phyloP scores from a whole-genome alignment of 2,888 invertebrate species.

The Stenchaetothrips biformis region DNA sequence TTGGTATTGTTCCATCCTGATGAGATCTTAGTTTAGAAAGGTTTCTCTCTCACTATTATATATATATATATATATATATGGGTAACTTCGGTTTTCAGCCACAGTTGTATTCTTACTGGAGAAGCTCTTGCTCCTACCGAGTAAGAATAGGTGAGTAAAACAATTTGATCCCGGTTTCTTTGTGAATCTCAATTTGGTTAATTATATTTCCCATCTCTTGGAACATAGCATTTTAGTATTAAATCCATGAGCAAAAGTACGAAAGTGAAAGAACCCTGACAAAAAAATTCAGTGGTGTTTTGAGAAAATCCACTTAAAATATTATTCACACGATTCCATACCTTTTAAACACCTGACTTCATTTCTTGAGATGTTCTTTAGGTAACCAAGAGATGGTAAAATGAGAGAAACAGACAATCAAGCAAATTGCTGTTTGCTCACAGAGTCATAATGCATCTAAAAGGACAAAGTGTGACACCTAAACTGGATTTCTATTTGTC shows the following conservation, averaged over 20 bases:
- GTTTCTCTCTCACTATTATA: no score
- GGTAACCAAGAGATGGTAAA: no score
- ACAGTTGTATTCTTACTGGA: conserved; percentile 87
- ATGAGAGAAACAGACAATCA: no score
- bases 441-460: neutral
- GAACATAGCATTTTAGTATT: neutral
- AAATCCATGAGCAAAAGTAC: neutral
- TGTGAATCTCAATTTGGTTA: neutral
- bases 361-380: neutral
- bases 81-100: conserved; percentile 55
- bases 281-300: neutral
- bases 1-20: no score
- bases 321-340: no score
- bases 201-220: neutral
- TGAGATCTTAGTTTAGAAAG: no score
- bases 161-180: conserved; percentile 29
- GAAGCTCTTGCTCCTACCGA: conserved; percentile 92
- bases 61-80: no score
- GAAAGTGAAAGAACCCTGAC: neutral
- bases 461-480: neutral
- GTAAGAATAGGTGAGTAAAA: conserved; percentile 67
- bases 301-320: no score
- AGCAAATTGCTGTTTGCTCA: neutral
- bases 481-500: conserved; percentile 34
- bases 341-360: no score